Conservation (phyloP, 2,888 invertebrate genomes). For the Arctia plantaginis region DNA sequence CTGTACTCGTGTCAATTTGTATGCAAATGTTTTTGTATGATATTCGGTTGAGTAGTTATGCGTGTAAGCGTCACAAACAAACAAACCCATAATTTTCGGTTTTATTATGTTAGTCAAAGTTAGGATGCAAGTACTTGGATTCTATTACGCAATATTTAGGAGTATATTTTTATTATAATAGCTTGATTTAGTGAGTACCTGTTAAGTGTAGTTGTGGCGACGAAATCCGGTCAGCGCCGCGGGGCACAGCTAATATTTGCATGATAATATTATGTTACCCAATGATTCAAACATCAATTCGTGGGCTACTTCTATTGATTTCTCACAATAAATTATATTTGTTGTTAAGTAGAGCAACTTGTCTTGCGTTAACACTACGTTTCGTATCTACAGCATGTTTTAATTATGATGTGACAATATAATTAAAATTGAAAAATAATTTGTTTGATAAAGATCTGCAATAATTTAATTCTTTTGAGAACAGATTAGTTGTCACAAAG, state of each 20-base stretch:
- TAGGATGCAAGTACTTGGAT: slow-evolving; percentile 30
- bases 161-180: slow-evolving; percentile 45
- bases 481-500: slow-evolving; percentile 28
- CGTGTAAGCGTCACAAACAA: background rate
- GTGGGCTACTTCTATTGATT: slow-evolving; percentile 61
- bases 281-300: slow-evolving; percentile 47
- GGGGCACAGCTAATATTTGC: slow-evolving; percentile 51
- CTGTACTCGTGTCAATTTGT: too few relatives aligned
- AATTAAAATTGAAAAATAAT: slow-evolving; percentile 37
- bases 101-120: background rate
- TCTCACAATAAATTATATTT: slow-evolving; percentile 79
- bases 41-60: background rate
- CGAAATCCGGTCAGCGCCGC: slow-evolving; percentile 47
- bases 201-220: slow-evolving; percentile 44
- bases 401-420: slow-evolving; percentile 38
- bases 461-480: slow-evolving; percentile 26
- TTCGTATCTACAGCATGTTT: slow-evolving; percentile 59
- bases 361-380: slow-evolving; percentile 57
- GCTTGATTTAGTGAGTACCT: slow-evolving; percentile 47
- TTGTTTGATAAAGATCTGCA: slow-evolving; percentile 40
- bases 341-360: slow-evolving; percentile 70
- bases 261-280: slow-evolving; percentile 57
- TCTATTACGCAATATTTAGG: slow-evolving; percentile 37
- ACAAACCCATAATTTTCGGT: background rate
- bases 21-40: background rate